Conservation (phyloP, 2,888 invertebrate genomes). For the Archips xylosteana region DNA sequence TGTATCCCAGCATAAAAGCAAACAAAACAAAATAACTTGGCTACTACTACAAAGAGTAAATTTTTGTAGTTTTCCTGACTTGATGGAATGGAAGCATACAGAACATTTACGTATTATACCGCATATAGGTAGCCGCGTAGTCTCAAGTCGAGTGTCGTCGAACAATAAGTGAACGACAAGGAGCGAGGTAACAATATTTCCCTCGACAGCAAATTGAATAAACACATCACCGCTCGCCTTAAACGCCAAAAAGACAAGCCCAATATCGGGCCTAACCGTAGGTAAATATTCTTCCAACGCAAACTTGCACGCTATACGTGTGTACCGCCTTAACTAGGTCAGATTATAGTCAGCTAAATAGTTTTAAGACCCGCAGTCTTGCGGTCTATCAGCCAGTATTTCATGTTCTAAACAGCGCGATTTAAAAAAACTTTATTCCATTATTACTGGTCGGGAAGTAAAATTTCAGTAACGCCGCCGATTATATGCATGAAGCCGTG, state of each 20-base stretch:
- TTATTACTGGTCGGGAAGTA: constrained; percentile 5
- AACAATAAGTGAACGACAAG: constrained; percentile 63
- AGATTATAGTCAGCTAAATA: constrained; percentile 22
- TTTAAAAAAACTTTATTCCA: constrained; percentile 7
- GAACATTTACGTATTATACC: not conserved
- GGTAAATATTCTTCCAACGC: constrained; percentile 73
- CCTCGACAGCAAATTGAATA: constrained; percentile 80
- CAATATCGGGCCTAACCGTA: constrained; percentile 72
- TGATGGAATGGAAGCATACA: not conserved
- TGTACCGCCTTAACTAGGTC: constrained; percentile 25
- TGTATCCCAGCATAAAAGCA: not conserved
- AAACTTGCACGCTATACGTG: constrained; percentile 60
- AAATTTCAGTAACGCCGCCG: constrained; percentile 14
- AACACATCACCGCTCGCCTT: constrained; percentile 80
- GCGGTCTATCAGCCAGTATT: constrained; percentile 13
- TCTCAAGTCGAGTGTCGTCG: constrained; percentile 52
- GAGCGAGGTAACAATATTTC: constrained; percentile 78
- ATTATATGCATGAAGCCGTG: constrained; percentile 13
- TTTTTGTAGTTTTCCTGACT: not conserved
- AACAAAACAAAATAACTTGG: no score
- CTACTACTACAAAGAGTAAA: not conserved
- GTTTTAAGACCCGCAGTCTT: constrained; percentile 17
- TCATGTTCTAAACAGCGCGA: constrained; percentile 5
- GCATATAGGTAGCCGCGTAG: not conserved
- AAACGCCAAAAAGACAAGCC: constrained; percentile 81